A percentile compares a stretch with the other conserved stretches of the same genome.
Evolutionary conservation across 2,113 vertebrate genomes (phyloP).

Genomic region (Craseonycteris thonglongyai): DNA sequence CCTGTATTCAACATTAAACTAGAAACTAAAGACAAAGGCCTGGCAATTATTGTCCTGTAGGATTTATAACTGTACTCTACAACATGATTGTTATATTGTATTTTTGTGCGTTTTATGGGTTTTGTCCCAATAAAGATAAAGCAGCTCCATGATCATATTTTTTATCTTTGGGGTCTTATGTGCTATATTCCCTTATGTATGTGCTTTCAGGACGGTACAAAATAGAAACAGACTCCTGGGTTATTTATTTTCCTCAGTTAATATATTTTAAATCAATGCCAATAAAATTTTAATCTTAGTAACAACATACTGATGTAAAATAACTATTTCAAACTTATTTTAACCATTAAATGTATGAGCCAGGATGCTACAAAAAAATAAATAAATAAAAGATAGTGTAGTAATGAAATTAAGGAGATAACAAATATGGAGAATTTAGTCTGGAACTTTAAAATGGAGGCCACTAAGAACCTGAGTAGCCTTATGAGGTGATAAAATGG

Average conservation of each 20-base stretch:
- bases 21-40: neutral
- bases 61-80: neutral
- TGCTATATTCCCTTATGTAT: neutral
- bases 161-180: neutral
- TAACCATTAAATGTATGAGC: neutral
- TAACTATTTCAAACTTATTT: neutral
- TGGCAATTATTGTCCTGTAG: neutral
- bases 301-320: neutral
- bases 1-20: neutral
- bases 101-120: neutral
- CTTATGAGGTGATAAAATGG: slow-evolving; percentile 55
- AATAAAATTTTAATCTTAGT: neutral
- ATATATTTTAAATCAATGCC: neutral
- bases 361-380: neutral
- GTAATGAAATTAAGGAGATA: neutral
- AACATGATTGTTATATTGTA: neutral
- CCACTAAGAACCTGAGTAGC: slow-evolving; percentile 8
- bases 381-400: neutral
- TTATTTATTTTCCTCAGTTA: neutral
- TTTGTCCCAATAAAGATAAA: neutral
- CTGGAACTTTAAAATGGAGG: neutral
- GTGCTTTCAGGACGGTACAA: neutral
- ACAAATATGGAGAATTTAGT: neutral
- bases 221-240: neutral
- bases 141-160: neutral